These are phyloP conservation scores for Gallinago jamesoni DNA, from an alignment of 2,113 vertebrate species.

Conservation along the genomic window DNA sequence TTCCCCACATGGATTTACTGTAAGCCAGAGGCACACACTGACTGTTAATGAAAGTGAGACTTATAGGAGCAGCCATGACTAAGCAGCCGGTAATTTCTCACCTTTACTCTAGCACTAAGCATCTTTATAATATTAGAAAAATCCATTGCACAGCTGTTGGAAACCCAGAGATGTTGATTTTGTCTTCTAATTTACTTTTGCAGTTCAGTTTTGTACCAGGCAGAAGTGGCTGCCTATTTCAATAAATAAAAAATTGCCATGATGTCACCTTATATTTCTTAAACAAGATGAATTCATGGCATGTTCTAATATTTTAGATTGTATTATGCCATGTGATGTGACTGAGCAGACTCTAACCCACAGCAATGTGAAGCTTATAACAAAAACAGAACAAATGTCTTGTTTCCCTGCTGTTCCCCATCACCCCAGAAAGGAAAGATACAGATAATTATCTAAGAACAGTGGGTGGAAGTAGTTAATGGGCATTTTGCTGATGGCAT, in stretches of 20 bases:
- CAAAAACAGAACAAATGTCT: background rate
- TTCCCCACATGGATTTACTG: background rate
- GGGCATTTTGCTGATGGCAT: conserved; percentile 13
- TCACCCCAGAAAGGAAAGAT: background rate
- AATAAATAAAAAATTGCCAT: background rate
- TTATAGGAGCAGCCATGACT: background rate
- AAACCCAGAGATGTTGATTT: background rate
- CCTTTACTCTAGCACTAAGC: background rate
- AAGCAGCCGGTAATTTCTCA: background rate
- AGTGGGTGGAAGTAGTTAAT: conserved; percentile 34
- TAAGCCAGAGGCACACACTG: background rate
- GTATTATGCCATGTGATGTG: background rate
- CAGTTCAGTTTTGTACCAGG: background rate
- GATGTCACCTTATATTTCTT: background rate
- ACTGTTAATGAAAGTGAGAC: conserved; percentile 1
- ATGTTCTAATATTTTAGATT: background rate
- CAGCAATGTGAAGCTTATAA: background rate
- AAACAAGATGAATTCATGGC: background rate
- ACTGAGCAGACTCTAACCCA: background rate
- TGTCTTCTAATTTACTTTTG: background rate
- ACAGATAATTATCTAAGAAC: conserved; percentile 30
- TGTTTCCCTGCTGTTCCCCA: background rate
- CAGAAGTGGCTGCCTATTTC: background rate
- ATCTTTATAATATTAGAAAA: background rate
- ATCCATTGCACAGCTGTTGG: background rate